Percentiles rank a stretch among this genome's conserved stretches.
phyloP scores from a whole-genome alignment of 2,888 invertebrate species.

The Bhutanitis thaidina region DNA sequence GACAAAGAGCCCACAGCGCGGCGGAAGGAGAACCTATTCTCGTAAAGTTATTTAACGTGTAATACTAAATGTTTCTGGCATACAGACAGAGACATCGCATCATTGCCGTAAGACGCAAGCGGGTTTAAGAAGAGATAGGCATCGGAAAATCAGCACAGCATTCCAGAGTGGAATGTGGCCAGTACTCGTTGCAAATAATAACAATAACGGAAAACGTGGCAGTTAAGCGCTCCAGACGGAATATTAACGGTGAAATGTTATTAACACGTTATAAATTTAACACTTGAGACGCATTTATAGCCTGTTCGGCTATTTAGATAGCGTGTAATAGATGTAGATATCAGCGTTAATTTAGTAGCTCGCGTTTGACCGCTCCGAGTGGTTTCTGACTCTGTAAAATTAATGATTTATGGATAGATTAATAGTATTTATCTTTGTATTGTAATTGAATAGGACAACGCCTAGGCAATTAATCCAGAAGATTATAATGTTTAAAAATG shows the following conservation, averaged over 20 bases:
- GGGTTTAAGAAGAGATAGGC: conserved; percentile 20
- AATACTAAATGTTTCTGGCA: no score
- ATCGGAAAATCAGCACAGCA: conserved; percentile 13
- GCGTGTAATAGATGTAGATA: conserved; percentile 9
- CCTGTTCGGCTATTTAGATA: conserved; percentile 17
- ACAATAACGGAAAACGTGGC: conserved; percentile 7
- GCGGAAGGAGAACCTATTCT: no score
- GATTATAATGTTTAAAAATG: no score
- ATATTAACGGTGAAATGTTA: conserved; percentile 16
- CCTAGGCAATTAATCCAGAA: no score
- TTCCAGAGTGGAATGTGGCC: conserved; percentile 8
- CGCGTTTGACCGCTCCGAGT: background rate
- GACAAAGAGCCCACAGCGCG: no score
- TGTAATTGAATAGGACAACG: background rate
- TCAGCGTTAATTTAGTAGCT: conserved; percentile 8
- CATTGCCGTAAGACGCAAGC: conserved; percentile 10
- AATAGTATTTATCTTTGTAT: background rate
- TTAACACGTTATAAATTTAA: conserved; percentile 20
- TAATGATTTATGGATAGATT: conserved; percentile 7
- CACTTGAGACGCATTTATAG: conserved; percentile 18
- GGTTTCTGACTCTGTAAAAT: background rate
- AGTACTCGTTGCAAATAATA: conserved; percentile 9
- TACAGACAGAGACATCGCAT: background rate
- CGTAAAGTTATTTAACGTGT: no score
- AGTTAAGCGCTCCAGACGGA: background rate